Percentiles rank a stretch among this genome's conserved stretches.
These are phyloP conservation scores for Clistopyga incitator DNA, from an alignment of 2,888 invertebrate species.

Conservation along the genomic window DNA sequence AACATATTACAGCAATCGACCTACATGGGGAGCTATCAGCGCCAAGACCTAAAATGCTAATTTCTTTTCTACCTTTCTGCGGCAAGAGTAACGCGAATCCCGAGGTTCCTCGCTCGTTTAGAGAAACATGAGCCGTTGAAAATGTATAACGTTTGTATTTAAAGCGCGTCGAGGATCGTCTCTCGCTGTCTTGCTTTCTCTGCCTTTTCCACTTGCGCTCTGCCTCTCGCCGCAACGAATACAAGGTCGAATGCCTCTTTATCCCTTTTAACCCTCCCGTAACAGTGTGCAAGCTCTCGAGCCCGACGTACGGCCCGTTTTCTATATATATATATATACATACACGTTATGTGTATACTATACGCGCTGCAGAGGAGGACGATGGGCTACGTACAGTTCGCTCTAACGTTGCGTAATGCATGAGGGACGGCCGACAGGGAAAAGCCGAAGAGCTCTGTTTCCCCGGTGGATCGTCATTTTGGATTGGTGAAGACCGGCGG, in stretches of 20 bases:
- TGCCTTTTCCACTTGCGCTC: constrained; percentile 3
- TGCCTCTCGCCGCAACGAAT: constrained; percentile 25
- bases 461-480: constrained; percentile 67
- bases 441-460: constrained; percentile 65
- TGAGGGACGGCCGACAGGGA: constrained; percentile 65
- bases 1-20: constrained; percentile 50
- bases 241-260: constrained; percentile 58
- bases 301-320: constrained; percentile 17
- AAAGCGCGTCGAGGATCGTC: constrained; percentile 44
- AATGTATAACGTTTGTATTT: constrained; percentile 55
- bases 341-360: not conserved
- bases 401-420: constrained; percentile 70
- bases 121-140: constrained; percentile 53
- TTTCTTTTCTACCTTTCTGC: constrained; percentile 5
- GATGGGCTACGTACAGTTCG: constrained; percentile 52
- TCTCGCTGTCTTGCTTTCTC: constrained; percentile 10
- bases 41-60: constrained; percentile 6
- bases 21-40: constrained; percentile 13
- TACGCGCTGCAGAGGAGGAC: constrained; percentile 17
- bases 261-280: constrained; percentile 59
- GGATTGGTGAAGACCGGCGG: constrained; percentile 59
- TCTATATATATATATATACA: constrained; percentile 19
- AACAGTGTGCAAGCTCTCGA: constrained; percentile 48
- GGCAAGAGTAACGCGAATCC: not conserved
- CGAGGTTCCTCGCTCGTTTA: not conserved